These are phyloP conservation scores for Pandion haliaetus DNA, from an alignment of 2,113 vertebrate genomes.

Conservation along the genomic window DNA sequence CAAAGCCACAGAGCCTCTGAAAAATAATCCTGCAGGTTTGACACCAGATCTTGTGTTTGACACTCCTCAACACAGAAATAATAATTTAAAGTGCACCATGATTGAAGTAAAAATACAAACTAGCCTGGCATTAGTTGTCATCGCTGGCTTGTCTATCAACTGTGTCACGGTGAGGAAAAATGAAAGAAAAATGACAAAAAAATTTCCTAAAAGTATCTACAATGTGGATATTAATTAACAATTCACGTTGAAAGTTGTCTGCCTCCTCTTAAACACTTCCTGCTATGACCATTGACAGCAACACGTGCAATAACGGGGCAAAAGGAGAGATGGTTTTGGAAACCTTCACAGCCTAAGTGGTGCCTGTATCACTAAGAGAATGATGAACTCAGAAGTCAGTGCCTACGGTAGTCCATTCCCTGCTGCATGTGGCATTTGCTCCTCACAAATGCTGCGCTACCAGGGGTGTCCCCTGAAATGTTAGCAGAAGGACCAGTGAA, in stretches of 20 bases:
- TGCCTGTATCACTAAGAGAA: accelerated
- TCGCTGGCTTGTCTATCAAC: neutral
- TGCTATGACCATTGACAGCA: neutral
- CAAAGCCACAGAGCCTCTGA: neutral
- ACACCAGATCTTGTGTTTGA: neutral
- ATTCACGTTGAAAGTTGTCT: accelerated
- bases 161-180: neutral
- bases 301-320: accelerated
- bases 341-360: neutral
- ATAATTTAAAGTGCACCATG: neutral
- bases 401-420: accelerated
- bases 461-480: neutral
- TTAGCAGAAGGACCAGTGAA: neutral
- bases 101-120: neutral
- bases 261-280: neutral
- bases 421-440: neutral
- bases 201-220: neutral
- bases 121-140: neutral
- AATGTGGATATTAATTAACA: neutral
- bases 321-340: neutral
- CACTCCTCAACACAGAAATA: neutral
- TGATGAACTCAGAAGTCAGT: neutral
- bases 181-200: neutral
- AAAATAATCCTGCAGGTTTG: neutral
- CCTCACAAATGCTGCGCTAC: neutral